Percentiles rank a stretch among this genome's conserved stretches.
phyloP scores from a whole-genome alignment of 2,888 invertebrate genomes.

The Meloe dianella region DNA sequence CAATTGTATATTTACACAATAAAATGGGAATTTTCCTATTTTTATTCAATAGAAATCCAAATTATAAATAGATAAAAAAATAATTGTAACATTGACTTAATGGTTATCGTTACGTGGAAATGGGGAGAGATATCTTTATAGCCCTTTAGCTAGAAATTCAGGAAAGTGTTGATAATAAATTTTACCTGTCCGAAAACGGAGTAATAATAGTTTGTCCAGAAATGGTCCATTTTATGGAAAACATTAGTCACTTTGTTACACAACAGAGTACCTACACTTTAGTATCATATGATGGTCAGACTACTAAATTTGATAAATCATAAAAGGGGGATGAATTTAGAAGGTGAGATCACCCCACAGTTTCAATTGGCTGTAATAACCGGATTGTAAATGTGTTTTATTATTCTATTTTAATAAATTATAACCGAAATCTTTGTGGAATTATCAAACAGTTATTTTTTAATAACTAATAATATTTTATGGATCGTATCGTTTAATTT shows the following conservation, averaged over 20 bases:
- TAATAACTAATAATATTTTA: background rate
- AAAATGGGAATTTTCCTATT: background rate
- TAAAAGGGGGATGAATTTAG: slow-evolving; percentile 42
- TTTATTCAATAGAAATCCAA: background rate
- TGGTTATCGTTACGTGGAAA: background rate
- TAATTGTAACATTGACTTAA: background rate
- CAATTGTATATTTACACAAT: background rate
- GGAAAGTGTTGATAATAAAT: background rate
- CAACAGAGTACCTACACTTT: slow-evolving; percentile 23
- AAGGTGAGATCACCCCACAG: slow-evolving; percentile 42
- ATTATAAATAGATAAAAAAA: background rate
- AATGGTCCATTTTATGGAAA: slow-evolving; percentile 15
- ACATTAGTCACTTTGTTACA: slow-evolving; percentile 25
- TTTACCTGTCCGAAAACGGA: slow-evolving; percentile 27
- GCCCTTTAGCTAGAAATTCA: background rate
- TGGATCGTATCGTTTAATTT: background rate
- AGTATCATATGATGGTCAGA: slow-evolving; percentile 20
- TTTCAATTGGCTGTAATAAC: slow-evolving; percentile 48
- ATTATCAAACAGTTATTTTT: too few species aligned
- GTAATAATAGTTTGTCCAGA: slow-evolving; percentile 33
- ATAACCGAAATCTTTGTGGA: background rate
- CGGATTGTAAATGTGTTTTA: slow-evolving; percentile 40
- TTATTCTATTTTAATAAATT: background rate
- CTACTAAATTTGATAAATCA: slow-evolving; percentile 23
- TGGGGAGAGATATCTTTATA: background rate